Percentiles rank a stretch among this genome's conserved stretches.
Conservation (phyloP, 2,797 vertebrate species). For the Cichlasoma orientale region DNA sequence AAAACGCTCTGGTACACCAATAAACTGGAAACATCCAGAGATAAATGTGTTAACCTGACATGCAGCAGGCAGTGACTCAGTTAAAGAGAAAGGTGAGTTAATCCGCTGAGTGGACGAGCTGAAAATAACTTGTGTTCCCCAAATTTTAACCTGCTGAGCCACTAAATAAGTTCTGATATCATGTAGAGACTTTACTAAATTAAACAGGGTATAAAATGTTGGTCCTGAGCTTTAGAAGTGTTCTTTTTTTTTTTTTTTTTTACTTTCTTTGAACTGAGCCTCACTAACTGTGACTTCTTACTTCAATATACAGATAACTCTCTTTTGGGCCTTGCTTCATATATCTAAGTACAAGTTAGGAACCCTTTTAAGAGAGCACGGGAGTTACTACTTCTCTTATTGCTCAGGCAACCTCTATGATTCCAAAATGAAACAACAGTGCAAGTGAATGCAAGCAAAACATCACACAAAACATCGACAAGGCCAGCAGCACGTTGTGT, state of each 20-base stretch:
- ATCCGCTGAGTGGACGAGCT: neutral
- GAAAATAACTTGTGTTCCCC: neutral
- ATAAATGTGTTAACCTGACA: slow-evolving; percentile 7
- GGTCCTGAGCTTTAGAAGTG: neutral
- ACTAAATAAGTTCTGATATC: neutral
- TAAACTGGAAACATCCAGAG: neutral
- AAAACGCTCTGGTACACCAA: neutral
- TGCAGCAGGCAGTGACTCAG: neutral
- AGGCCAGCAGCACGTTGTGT: too few species aligned
- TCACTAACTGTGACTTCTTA: neutral
- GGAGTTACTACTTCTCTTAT: neutral
- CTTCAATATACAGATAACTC: neutral
- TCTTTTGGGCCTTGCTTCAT: neutral
- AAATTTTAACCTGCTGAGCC: neutral
- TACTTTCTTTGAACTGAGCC: neutral
- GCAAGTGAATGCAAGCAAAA: too few species aligned
- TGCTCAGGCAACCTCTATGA: too few species aligned
- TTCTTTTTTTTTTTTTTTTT: neutral
- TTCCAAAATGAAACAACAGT: too few species aligned
- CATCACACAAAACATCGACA: too few species aligned
- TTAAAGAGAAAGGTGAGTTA: neutral
- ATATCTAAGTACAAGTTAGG: neutral
- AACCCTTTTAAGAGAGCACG: neutral
- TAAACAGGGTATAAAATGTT: neutral
- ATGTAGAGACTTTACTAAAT: neutral